Percentiles rank a stretch among this genome's conserved stretches.
phyloP scores from a whole-genome alignment of 1,140 invertebrate genomes.

The Aleiodes sp. region DNA sequence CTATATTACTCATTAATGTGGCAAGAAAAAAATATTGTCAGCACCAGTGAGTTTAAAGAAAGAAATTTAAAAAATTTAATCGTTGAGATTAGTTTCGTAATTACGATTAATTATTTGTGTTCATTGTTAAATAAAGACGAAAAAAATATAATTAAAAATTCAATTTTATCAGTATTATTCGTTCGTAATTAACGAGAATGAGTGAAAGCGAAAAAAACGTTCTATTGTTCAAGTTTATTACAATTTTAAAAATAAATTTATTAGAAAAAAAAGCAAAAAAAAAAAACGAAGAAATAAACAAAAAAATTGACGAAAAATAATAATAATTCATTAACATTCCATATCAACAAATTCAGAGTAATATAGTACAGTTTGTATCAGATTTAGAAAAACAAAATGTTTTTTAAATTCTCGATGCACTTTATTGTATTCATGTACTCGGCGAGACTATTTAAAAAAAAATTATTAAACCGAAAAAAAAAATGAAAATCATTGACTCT shows the following conservation, averaged over 20 bases:
- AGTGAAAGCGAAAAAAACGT: neutral
- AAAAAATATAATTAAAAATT: neutral
- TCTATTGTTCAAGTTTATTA: conserved; percentile 13
- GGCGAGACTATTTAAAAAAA: neutral
- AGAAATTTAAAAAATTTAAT: neutral
- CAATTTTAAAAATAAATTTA: conserved; percentile 9
- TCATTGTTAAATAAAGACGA: conserved; percentile 13
- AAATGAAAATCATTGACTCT: neutral
- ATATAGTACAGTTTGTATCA: conserved; percentile 33
- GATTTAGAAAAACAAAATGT: neutral
- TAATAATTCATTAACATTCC: conserved; percentile 15
- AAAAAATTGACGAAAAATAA: neutral
- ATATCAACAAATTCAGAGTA: conserved; percentile 31
- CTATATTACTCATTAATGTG: conserved; percentile 29
- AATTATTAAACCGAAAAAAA: neutral
- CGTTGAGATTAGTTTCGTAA: neutral
- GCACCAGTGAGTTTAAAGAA: too few species aligned
- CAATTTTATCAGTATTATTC: conserved; percentile 12
- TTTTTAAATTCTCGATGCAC: conserved; percentile 20
- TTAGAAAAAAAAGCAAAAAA: too few species aligned
- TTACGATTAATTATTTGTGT: conserved; percentile 3
- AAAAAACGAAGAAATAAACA: too few species aligned
- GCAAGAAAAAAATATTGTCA: neutral
- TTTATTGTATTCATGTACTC: conserved; percentile 30
- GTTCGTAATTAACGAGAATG: neutral